phyloP scores from a whole-genome alignment of 1,140 invertebrate genomes.

The Pantala flavescens region DNA sequence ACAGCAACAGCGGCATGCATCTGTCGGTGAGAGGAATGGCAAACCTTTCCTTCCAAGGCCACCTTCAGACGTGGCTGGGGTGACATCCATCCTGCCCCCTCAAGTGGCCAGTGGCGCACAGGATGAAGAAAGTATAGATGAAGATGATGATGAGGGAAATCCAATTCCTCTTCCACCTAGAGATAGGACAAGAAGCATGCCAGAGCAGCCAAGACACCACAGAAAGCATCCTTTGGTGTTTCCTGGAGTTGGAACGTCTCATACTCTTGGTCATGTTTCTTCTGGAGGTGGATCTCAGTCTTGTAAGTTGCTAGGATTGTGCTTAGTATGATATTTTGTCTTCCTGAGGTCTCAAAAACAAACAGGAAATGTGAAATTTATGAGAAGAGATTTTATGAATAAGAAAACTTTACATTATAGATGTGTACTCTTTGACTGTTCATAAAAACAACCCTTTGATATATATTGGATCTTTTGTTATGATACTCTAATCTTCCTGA shows the following conservation, averaged over 20 bases:
- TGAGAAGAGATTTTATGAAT: too few relatives aligned
- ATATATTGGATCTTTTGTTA: too few relatives aligned
- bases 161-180: slow-evolving; percentile 73
- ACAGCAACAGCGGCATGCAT: neutral
- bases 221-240: slow-evolving; percentile 81
- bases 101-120: slow-evolving; percentile 12
- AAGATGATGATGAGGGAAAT: slow-evolving; percentile 43
- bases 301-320: neutral
- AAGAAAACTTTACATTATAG: too few relatives aligned
- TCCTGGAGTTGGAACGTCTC: slow-evolving; percentile 49
- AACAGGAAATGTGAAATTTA: too few relatives aligned
- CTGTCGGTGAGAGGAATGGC: slow-evolving; percentile 18
- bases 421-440: too few relatives aligned
- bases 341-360: too few relatives aligned
- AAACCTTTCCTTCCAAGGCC: slow-evolving; percentile 31
- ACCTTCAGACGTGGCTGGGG: slow-evolving; percentile 34
- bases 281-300: neutral
- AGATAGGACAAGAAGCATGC: slow-evolving; percentile 47
- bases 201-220: slow-evolving; percentile 53
- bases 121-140: slow-evolving; percentile 22
- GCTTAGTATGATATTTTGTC: too few relatives aligned
- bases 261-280: slow-evolving; percentile 47
- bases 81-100: slow-evolving; percentile 24
- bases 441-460: too few relatives aligned
- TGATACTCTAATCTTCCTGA: too few relatives aligned